Percentiles rank a stretch among this genome's conserved stretches.
phyloP scores from a whole-genome alignment of 2,888 invertebrate species.

The Chloroclystis v-ata region DNA sequence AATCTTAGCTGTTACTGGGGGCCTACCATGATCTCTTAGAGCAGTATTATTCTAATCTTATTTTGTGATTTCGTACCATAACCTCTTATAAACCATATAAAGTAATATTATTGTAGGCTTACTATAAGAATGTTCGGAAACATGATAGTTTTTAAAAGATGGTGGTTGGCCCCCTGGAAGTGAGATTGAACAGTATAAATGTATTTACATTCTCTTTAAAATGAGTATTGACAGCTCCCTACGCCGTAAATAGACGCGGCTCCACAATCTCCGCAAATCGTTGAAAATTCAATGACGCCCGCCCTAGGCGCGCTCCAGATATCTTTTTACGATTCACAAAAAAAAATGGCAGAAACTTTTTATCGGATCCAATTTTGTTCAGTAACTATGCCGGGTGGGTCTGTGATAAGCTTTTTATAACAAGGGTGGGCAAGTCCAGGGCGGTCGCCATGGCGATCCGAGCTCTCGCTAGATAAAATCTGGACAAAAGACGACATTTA shows the following conservation, averaged over 20 bases:
- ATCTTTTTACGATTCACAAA: conserved; percentile 57
- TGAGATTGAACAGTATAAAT: too few relatives aligned
- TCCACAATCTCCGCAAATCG: conserved; percentile 48
- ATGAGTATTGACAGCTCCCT: conserved; percentile 40
- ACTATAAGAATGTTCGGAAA: too few relatives aligned
- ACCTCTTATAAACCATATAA: too few relatives aligned
- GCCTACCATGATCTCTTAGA: too few relatives aligned
- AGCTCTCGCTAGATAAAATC: conserved; percentile 25
- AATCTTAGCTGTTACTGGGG: too few relatives aligned
- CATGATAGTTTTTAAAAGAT: too few relatives aligned
- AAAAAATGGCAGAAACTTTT: conserved; percentile 53
- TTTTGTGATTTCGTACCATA: too few relatives aligned
- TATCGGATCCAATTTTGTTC: conserved; percentile 62
- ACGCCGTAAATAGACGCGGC: conserved; percentile 34
- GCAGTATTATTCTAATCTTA: too few relatives aligned
- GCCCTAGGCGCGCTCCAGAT: conserved; percentile 47
- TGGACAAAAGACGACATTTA: conserved; percentile 23
- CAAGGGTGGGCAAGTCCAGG: conserved; percentile 39
- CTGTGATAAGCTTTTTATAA: conserved; percentile 61
- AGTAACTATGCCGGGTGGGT: conserved; percentile 57
- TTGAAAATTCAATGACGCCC: conserved; percentile 59
- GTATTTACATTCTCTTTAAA: conserved; percentile 33
- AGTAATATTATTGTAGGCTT: too few relatives aligned
- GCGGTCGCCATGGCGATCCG: conserved; percentile 28
- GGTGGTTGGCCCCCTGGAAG: too few relatives aligned